Conservation (phyloP, 92 coral and sea anemone species). For the Zoanthus gigantus region DNA sequence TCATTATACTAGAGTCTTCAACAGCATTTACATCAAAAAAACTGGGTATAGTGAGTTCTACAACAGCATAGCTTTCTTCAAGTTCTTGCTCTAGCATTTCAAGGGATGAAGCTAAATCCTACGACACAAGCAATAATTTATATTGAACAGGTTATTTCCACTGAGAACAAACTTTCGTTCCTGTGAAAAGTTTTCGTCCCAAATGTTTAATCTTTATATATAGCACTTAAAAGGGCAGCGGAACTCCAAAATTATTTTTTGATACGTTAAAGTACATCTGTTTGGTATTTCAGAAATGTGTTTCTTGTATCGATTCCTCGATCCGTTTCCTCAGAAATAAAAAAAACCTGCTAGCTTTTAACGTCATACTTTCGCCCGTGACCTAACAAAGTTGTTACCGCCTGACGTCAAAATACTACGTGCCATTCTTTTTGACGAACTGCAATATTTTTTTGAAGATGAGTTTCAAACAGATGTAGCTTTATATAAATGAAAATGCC, state of each 20-base stretch:
- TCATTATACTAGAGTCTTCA: slow-evolving; percentile 32
- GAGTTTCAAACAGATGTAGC: too few species aligned
- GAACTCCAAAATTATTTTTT: too few species aligned
- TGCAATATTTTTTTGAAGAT: neutral
- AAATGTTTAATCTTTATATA: neutral
- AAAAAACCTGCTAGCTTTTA: too few species aligned
- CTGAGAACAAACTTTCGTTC: neutral
- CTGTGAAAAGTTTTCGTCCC: neutral
- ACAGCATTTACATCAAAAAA: neutral
- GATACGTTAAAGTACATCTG: too few species aligned
- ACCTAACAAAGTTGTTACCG: too few species aligned
- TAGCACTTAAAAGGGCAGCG: neutral
- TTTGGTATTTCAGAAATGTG: too few species aligned
- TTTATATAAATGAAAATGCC: too few species aligned
- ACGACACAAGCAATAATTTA: neutral
- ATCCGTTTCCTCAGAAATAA: neutral
- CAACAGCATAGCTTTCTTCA: slow-evolving; percentile 55
- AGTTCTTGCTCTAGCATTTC: slow-evolving; percentile 74
- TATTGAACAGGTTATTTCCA: neutral
- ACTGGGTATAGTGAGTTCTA: slow-evolving; percentile 21
- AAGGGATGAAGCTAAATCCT: slow-evolving; percentile 62
- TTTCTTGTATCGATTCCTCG: too few species aligned
- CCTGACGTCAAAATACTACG: too few species aligned
- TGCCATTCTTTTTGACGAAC: too few species aligned
- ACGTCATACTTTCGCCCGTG: neutral